Percentiles rank a stretch among this genome's conserved stretches.
Conservation (phyloP, 2,797 vertebrate genomes). For the Helicolenus hilgendorfi region DNA sequence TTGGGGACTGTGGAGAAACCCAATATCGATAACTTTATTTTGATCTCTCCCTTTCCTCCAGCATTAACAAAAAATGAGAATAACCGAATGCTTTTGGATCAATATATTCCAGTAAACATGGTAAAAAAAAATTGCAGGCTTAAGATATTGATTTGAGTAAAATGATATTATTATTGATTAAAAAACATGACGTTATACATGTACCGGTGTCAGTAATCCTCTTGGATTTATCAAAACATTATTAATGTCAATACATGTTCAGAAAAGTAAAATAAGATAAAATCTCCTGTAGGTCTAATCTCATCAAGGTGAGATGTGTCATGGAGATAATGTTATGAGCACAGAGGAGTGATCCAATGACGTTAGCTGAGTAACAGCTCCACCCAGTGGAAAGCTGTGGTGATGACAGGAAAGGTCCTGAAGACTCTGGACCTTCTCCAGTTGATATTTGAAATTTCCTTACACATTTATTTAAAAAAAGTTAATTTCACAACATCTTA, state of each 20-base stretch:
- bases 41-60: no score
- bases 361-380: constrained; percentile 4
- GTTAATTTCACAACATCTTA: no score
- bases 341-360: background rate
- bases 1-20: background rate
- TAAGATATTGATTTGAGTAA: no score
- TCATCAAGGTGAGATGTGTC: background rate
- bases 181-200: background rate
- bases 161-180: background rate
- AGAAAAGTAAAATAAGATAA: background rate
- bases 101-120: background rate
- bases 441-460: no score
- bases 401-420: background rate
- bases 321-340: background rate
- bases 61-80: background rate
- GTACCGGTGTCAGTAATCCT: background rate
- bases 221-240: background rate
- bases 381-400: constrained; percentile 26
- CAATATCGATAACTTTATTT: background rate
- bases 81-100: background rate
- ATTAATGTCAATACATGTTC: background rate
- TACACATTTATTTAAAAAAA: no score
- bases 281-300: background rate
- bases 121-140: background rate
- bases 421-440: no score